Conservation (phyloP, 1,140 invertebrate species). For the Luehdorfia chinensis region DNA sequence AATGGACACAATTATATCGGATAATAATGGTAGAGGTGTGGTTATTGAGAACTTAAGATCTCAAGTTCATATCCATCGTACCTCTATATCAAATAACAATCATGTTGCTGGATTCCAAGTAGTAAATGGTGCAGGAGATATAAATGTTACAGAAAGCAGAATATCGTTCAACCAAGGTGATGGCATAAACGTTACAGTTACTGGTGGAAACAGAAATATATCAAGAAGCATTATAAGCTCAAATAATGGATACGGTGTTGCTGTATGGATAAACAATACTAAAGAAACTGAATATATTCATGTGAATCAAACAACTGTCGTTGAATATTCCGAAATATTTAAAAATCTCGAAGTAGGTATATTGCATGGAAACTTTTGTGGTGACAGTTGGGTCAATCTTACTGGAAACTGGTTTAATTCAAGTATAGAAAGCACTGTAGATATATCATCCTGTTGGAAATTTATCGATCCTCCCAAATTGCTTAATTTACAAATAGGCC, state of each 20-base stretch:
- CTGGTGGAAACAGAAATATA: slow-evolving; percentile 93
- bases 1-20: slow-evolving; percentile 87
- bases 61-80: slow-evolving; percentile 87
- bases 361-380: slow-evolving; percentile 88
- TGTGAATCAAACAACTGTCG: slow-evolving; percentile 89
- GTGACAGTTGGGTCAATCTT: slow-evolving; percentile 87
- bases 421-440: slow-evolving; percentile 85
- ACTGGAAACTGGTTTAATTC: slow-evolving; percentile 91
- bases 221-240: slow-evolving; percentile 88
- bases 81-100: slow-evolving; percentile 90
- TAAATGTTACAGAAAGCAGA: slow-evolving; percentile 93
- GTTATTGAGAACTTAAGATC: slow-evolving; percentile 90
- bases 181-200: slow-evolving; percentile 93
- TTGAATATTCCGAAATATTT: slow-evolving; percentile 92
- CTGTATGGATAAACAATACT: slow-evolving; percentile 93
- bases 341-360: slow-evolving; percentile 91
- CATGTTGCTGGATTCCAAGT: slow-evolving; percentile 94
- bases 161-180: slow-evolving; percentile 96
- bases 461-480: slow-evolving; percentile 73
- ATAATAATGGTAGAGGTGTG: slow-evolving; percentile 96
- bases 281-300: slow-evolving; percentile 87
- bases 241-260: slow-evolving; percentile 90
- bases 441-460: slow-evolving; percentile 88
- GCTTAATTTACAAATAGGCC: slow-evolving; percentile 87
- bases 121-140: slow-evolving; percentile 90